Evolutionary conservation across 2,797 vertebrate genomes (phyloP).

Genomic region (Botia kubotai): DNA sequence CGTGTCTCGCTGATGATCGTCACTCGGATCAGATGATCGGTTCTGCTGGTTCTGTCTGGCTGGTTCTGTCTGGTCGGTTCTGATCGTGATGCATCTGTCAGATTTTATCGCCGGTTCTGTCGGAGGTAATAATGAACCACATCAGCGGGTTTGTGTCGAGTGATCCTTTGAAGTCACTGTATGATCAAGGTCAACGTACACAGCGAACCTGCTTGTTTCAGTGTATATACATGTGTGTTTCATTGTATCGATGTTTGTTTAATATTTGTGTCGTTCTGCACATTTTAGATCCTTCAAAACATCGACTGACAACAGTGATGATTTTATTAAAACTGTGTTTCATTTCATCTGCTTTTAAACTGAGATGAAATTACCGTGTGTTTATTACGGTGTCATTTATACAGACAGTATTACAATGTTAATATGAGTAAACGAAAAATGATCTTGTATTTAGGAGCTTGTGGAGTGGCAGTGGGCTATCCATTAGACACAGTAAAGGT

Average conservation of each 20-base stretch:
- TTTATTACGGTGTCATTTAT: neutral
- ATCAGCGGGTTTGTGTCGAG: too few species aligned
- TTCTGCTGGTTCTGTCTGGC: neutral
- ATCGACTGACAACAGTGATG: too few species aligned
- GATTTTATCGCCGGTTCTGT: constrained; percentile 74
- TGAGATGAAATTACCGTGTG: neutral
- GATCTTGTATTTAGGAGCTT: constrained; percentile 76
- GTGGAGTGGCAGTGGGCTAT: constrained; percentile 85
- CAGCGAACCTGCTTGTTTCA: neutral
- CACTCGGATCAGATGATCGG: neutral
- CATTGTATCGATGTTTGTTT: too few species aligned
- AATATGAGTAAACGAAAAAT: neutral
- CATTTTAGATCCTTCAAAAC: too few species aligned
- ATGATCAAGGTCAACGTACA: neutral
- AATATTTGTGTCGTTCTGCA: too few species aligned
- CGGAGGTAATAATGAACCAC: constrained; percentile 64
- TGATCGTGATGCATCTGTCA: constrained; percentile 60
- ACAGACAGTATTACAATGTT: too few species aligned
- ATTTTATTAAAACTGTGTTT: neutral
- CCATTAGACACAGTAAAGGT: constrained; percentile 90
- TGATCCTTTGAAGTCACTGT: neutral
- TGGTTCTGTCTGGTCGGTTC: neutral
- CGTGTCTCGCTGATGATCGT: neutral
- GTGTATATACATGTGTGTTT: too few species aligned
- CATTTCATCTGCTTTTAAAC: neutral